Base-by-base conservation (phyloP, 1,140 invertebrate species). In the Nymphalis io region DNA sequence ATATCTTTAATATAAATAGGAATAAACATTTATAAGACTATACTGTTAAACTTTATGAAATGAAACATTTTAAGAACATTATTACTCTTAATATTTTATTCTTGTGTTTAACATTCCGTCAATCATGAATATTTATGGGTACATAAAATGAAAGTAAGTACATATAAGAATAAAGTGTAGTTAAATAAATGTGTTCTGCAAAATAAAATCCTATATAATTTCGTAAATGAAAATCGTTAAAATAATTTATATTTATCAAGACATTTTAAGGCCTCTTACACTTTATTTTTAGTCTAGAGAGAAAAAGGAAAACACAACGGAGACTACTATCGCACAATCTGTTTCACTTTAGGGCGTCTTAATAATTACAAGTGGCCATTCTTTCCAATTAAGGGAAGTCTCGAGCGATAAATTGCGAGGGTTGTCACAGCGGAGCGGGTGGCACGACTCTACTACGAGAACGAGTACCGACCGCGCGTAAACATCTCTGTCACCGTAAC, bases 351-450 rank as follows among this genome's bases (percentile, higher is more conserved):
- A 87, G 85, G 82, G 83, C 85, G 86, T 87, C 87, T 89, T 91
- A 91, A 91, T 91, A 89, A 91, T 91, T 91, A 91, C 87, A 89
- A 91, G 89, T 91, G 87, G 87, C 89, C 87, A 89, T 91, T 91
- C 85, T 83, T 91, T 91, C 87, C 87, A 91, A 91, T 91, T 91
- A 91, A 91, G 89, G 88, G 87, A 88, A 88, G 87, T 91, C 89
- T 86, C 83, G 79, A 80, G 82, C 83, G 79, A 90, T 91, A 91
- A 91, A 91, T 91, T 87, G 84, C 77, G 82, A 89, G 86, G 87
- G 87, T 77, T 87, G 89, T 84, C 87, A 77, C 82, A 75, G 60
- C 62, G 70, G 74, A 70, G 73, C 23, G 44, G 40, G 33, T n/a
- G 20, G 18, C 12, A 10, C 38, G 58, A 48, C 62, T 58, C 67